Evolutionary conservation across 1,140 invertebrate species (phyloP).

Genomic region (Trichogramma pretiosum): DNA sequence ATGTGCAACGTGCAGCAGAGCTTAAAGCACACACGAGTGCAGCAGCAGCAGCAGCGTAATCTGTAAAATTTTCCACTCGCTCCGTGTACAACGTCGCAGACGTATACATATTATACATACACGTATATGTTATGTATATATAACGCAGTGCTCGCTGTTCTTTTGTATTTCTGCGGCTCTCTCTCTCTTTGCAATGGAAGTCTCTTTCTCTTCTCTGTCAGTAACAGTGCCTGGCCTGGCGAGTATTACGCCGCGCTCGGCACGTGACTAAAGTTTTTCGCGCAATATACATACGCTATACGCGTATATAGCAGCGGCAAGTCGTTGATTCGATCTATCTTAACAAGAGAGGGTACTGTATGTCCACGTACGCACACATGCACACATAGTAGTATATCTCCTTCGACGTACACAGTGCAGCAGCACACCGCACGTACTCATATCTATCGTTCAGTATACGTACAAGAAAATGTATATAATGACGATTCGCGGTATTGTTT

Average conservation of each 20-base stretch:
- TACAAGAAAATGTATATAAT: too few relatives aligned
- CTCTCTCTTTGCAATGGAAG: not conserved
- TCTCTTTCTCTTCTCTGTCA: not conserved
- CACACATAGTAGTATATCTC: too few relatives aligned
- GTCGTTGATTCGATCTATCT: not conserved
- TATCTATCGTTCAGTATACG: too few relatives aligned
- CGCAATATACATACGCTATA: not conserved
- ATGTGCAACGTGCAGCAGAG: too few relatives aligned
- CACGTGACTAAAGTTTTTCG: not conserved
- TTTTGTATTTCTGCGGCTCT: not conserved
- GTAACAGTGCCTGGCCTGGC: not conserved
- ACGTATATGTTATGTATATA: not conserved
- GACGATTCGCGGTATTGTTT: constrained; percentile 16
- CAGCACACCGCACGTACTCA: too few relatives aligned
- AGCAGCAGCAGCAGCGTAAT: too few relatives aligned
- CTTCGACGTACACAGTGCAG: too few relatives aligned
- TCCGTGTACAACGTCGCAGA: too few relatives aligned
- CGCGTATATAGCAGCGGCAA: not conserved
- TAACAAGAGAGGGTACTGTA: too few relatives aligned
- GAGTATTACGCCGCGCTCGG: constrained; percentile 5
- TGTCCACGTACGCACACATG: too few relatives aligned
- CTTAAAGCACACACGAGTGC: too few relatives aligned
- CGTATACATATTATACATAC: constrained; percentile 11
- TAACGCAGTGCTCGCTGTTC: not conserved
- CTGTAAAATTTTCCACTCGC: too few relatives aligned